A percentile compares a stretch with the other conserved stretches of the same genome.
Conservation (phyloP, 1,140 invertebrate genomes). For the Heliconius hewitsoni region DNA sequence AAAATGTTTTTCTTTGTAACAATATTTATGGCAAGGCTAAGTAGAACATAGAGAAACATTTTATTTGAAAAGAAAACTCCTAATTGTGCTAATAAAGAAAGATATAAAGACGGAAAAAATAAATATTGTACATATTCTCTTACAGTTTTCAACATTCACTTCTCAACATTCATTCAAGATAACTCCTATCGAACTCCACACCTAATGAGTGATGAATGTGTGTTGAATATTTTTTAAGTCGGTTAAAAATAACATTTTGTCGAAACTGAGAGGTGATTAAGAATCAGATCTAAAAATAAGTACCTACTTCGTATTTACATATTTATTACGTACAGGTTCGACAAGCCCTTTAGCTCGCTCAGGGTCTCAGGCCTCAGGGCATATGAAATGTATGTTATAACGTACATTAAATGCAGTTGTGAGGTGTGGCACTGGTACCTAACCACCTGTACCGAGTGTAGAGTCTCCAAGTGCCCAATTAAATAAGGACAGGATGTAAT, state of each 20-base stretch:
- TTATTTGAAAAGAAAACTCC: not conserved
- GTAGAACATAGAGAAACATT: not conserved
- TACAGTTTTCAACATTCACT: too few species aligned
- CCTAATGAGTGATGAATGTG: too few species aligned
- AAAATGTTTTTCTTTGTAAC: too few species aligned
- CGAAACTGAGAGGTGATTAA: not conserved
- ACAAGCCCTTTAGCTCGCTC: not conserved
- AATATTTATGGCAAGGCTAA: too few species aligned
- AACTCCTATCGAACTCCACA: too few species aligned
- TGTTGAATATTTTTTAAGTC: too few species aligned
- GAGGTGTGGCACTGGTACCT: constrained; percentile 15
- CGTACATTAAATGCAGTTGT: constrained; percentile 24
- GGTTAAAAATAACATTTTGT: too few species aligned
- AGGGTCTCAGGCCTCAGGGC: not conserved
- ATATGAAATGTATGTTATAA: not conserved
- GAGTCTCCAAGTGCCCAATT: not conserved
- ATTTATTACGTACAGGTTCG: not conserved
- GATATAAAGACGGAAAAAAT: not conserved
- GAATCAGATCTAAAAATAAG: not conserved
- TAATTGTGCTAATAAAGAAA: not conserved
- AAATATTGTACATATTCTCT: too few species aligned
- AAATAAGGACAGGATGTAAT: not conserved
- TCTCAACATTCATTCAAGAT: too few species aligned
- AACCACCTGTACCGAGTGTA: not conserved
- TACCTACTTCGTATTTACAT: not conserved